Evolutionary conservation across 2,888 invertebrate species (phyloP).

Genomic region (Himalopsyche anomala): DNA sequence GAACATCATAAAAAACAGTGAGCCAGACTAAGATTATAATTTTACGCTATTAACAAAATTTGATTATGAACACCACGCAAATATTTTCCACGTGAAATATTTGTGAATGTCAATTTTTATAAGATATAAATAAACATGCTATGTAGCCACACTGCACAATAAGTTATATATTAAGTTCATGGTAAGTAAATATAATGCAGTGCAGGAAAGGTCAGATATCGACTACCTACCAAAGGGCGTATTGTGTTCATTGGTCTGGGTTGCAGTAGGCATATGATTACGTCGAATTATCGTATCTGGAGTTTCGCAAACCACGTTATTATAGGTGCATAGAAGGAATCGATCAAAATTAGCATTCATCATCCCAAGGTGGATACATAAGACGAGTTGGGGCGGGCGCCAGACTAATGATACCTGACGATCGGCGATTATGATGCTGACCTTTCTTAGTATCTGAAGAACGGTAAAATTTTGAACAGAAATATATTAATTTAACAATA

Average conservation of each 20-base stretch:
- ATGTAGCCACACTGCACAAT: too few relatives aligned
- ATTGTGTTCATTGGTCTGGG: neutral
- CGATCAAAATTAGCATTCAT: slow-evolving; percentile 47
- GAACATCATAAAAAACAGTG: too few relatives aligned
- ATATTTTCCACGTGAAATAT: too few relatives aligned
- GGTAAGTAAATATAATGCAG: too few relatives aligned
- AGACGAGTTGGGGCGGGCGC: neutral
- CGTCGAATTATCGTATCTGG: slow-evolving; percentile 39
- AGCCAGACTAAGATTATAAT: too few relatives aligned
- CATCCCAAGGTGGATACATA: neutral
- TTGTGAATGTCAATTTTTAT: too few relatives aligned
- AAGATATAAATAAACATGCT: too few relatives aligned
- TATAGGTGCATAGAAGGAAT: slow-evolving; percentile 20
- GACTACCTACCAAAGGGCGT: neutral
- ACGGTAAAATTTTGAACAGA: neutral
- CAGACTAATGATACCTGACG: slow-evolving; percentile 20
- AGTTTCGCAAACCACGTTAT: slow-evolving; percentile 21
- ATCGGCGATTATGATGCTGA: neutral
- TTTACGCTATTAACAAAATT: too few relatives aligned
- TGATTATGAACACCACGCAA: too few relatives aligned
- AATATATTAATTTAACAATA: too few relatives aligned
- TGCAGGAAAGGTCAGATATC: neutral
- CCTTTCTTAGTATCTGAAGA: neutral
- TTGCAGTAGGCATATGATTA: slow-evolving; percentile 20
- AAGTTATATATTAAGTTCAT: too few relatives aligned